These are phyloP conservation scores for Lindbergichthys nudifrons DNA, from an alignment of 2,797 vertebrate genomes.

Conservation along the genomic window DNA sequence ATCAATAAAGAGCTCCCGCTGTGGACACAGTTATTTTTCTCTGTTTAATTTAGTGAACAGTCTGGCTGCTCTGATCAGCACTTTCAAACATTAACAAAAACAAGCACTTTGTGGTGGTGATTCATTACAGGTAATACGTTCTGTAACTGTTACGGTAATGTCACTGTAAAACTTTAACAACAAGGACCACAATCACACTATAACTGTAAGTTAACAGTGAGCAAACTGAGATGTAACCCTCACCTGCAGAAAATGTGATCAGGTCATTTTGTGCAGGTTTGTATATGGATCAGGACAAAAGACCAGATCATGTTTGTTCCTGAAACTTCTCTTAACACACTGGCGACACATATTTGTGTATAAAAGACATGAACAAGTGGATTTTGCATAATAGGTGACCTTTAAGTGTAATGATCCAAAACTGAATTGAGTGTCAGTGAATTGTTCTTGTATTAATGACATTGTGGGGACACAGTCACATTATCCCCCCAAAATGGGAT, in stretches of 20 bases:
- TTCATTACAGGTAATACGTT: conserved; percentile 38
- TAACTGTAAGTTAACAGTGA: conserved; percentile 27
- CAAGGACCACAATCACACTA: neutral
- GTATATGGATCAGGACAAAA: too few relatives aligned
- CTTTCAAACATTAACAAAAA: conserved; percentile 46
- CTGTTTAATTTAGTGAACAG: conserved; percentile 57
- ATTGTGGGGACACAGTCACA: neutral
- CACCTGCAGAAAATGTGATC: too few relatives aligned
- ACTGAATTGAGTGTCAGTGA: conserved; percentile 6
- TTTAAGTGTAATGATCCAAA: conserved; percentile 21
- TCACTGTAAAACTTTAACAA: conserved; percentile 33
- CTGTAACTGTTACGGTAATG: conserved; percentile 39
- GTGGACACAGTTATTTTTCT: conserved; percentile 30
- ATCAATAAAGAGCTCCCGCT: conserved; percentile 58
- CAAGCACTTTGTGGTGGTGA: conserved; percentile 18
- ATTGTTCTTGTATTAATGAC: neutral
- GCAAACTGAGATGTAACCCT: conserved; percentile 9
- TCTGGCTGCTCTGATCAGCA: conserved; percentile 63
- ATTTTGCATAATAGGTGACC: too few relatives aligned
- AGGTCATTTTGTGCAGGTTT: too few relatives aligned
- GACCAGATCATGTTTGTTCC: too few relatives aligned
- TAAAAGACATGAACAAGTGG: too few relatives aligned
- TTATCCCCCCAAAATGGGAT: neutral
- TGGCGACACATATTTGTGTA: too few relatives aligned
- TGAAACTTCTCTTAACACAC: too few relatives aligned